Evolutionary conservation across 2,797 vertebrate species (phyloP).

Genomic region (Chelmon rostratus): DNA sequence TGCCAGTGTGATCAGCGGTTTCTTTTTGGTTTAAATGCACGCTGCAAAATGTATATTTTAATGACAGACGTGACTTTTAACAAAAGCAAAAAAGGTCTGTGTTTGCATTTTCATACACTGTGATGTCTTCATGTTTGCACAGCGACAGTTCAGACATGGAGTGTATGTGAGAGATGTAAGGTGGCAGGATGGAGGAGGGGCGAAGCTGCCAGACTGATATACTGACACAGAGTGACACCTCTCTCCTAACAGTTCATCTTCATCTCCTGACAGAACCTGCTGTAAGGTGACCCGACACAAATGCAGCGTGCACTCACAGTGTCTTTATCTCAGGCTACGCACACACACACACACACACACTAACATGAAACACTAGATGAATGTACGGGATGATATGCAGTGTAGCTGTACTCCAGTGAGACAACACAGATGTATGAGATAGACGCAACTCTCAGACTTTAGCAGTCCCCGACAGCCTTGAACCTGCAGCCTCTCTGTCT

Average conservation of each 20-base stretch:
- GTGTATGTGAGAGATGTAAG: constrained; percentile 22
- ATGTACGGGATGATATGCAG: constrained; percentile 27
- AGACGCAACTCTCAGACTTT: constrained; percentile 39
- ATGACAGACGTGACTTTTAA: neutral
- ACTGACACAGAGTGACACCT: constrained; percentile 37
- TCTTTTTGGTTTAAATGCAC: neutral
- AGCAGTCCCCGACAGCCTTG: constrained; percentile 35
- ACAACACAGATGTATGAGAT: constrained; percentile 45
- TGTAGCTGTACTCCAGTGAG: constrained; percentile 33
- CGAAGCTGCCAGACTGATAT: constrained; percentile 24
- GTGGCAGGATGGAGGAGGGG: constrained; percentile 10
- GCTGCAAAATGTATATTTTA: neutral
- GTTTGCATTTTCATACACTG: neutral
- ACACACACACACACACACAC: constrained; percentile 9
- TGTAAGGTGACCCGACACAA: constrained; percentile 41
- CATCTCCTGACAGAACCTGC: constrained; percentile 42
- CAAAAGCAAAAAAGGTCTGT: neutral
- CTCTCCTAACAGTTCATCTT: constrained; percentile 37
- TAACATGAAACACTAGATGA: constrained; percentile 39
- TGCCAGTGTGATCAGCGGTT: neutral
- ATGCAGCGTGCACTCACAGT: constrained; percentile 21
- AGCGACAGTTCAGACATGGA: constrained; percentile 14
- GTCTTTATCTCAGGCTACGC: constrained; percentile 3
- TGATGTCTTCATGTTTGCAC: constrained; percentile 13
- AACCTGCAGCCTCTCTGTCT: constrained; percentile 44